A percentile compares a stretch with the other conserved stretches of the same genome.
These are phyloP conservation scores for Macrostomum lignano DNA, from an alignment of 1,140 invertebrate genomes.

Conservation along the genomic window DNA sequence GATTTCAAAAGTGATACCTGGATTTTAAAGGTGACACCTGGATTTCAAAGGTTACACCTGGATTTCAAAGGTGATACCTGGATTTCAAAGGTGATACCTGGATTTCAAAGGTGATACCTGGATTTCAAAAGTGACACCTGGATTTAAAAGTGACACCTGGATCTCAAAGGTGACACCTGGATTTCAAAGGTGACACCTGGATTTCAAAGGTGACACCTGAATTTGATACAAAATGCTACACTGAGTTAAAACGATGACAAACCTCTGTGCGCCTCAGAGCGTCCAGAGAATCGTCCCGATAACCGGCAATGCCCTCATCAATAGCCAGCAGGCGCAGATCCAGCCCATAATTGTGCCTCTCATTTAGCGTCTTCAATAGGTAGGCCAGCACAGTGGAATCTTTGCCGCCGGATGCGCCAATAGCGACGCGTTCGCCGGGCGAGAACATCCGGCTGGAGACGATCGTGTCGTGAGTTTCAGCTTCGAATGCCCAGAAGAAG, in stretches of 20 bases:
- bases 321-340: slow-evolving; percentile 72
- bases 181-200: too few relatives aligned
- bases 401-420: slow-evolving; percentile 90
- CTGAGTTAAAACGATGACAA: slow-evolving; percentile 20
- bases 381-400: slow-evolving; percentile 77
- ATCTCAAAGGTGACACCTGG: too few relatives aligned
- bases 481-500: slow-evolving; percentile 73
- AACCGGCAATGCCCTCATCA: slow-evolving; percentile 92
- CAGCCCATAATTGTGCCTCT: slow-evolving; percentile 62
- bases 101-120: too few relatives aligned
- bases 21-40: too few relatives aligned
- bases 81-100: too few relatives aligned
- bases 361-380: slow-evolving; percentile 66
- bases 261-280: slow-evolving; percentile 9
- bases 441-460: slow-evolving; percentile 51
- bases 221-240: too few relatives aligned
- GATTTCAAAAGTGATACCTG: too few relatives aligned
- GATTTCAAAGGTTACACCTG: too few relatives aligned
- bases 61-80: too few relatives aligned
- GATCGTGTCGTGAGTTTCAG: slow-evolving; percentile 83
- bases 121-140: too few relatives aligned
- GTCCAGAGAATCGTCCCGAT: slow-evolving; percentile 83
- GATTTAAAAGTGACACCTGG: too few relatives aligned
- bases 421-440: slow-evolving; percentile 55
- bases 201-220: too few relatives aligned